Percentiles rank a stretch among this genome's conserved stretches.
Conservation (phyloP, 2,113 vertebrate genomes). For the Myrmecobius fasciatus region DNA sequence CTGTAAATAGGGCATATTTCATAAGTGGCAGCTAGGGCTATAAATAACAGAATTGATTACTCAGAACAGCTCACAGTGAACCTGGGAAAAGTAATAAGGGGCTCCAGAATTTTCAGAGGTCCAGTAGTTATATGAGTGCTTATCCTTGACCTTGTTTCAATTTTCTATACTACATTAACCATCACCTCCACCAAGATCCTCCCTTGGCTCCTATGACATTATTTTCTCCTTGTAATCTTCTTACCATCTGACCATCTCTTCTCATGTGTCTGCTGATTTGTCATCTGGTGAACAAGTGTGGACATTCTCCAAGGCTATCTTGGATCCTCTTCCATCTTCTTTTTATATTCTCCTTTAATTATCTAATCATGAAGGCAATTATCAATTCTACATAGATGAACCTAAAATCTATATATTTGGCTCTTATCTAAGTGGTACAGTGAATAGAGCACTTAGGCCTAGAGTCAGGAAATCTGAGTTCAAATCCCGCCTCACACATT, state of each 20-base stretch:
- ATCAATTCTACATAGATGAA: not conserved
- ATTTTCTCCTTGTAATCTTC: not conserved
- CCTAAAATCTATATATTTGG: not conserved
- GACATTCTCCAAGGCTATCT: not conserved
- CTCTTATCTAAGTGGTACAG: not conserved
- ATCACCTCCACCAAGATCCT: not conserved
- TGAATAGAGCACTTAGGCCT: not conserved
- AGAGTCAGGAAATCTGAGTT: not conserved
- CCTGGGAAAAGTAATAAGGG: not conserved
- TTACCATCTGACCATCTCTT: not conserved
- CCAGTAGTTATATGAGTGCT: not conserved
- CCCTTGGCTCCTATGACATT: not conserved
- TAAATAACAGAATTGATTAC: not conserved
- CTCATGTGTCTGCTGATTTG: not conserved
- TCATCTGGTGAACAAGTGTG: not conserved
- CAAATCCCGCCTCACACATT: not conserved
- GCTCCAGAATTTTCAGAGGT: not conserved
- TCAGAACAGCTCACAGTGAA: not conserved
- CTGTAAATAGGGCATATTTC: not conserved
- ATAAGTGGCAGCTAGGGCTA: not conserved
- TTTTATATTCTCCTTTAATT: not conserved
- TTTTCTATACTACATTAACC: not conserved
- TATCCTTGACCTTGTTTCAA: not conserved
- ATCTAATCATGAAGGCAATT: not conserved
- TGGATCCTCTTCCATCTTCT: not conserved